Evolutionary conservation across 1,140 invertebrate species (phyloP), one percentile per base, ranked within the genome.

Genomic region (Ptiloglossa arizonensis): DNA sequence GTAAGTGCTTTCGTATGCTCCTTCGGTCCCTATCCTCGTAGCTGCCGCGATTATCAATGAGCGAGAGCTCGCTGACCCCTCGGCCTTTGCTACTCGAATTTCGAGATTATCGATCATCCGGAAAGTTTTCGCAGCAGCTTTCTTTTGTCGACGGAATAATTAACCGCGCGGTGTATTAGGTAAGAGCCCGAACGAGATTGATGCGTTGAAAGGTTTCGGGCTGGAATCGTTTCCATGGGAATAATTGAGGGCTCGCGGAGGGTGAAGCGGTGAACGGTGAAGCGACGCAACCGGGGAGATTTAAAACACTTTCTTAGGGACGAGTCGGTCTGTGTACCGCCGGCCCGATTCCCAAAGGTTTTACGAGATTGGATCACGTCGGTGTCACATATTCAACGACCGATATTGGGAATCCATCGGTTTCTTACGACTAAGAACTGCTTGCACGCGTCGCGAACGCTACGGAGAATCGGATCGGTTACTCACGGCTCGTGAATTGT

Each of bases 161-260:
- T 88, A 83, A 82, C 79, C 69, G 57, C 72, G 75, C 64, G 66
- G 59, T 86, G 69, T 88, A 87, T 87, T 78, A 87, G 82, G 73
- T 63, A 71, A 57, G 78, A 80, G 68, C 70, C 62, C 74, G 83
- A 85, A 79, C 80, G 80, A 75, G 85, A 87, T 85, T 85, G 85
- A 87, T 80, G 85, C 73, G 74, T 77, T 73, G 87, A 88, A 88
- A 87, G 82, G 77, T 79, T 87, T 83, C 78, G 71, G n/a, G 41
- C 27, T 48, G 71, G 68, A 86, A 82, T 86, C 79, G 85, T 88
- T 86, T 87, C 87, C 81, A 87, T 88, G 86, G 87, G 77, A 88
- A 87, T 87, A 83, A 87, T 87, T 70, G 80, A 80, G 78, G 83
- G 81, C 60, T 73, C 54, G 62, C 38, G 15, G 54, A 52, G 69